Evolutionary conservation across 2,113 vertebrate species (phyloP), one percentile per base, ranked within the genome.

Genomic region (Neodontobutis hainanensis): DNA sequence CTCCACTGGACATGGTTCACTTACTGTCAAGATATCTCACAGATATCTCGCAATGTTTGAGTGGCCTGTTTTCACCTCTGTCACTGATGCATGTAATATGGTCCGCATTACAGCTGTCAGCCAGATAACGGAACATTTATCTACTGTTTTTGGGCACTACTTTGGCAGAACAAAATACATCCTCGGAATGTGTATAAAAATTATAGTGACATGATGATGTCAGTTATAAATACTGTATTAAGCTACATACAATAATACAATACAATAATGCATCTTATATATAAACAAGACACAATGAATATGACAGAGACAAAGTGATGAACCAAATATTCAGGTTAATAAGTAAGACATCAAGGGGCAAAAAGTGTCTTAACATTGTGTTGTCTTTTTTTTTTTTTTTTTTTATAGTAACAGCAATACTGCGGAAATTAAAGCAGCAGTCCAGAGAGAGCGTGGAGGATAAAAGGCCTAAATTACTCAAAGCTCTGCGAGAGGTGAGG

Each of bases 371-470:
- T 36, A 42, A 43, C 6, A 36, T 5, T 50, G 35, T 53, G 7
- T 43, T 11, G 32, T 38, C n/a, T n/a, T n/a, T n/a, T n/a, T n/a
- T n/a, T n/a, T n/a, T n/a, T n/a, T n/a, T n/a, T n/a, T n/a, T 77
- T 1, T 68, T 46, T 12, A 6, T 59, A 98, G 97, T 98, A 92
- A 97, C 95, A 77, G 95, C 97, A 68, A 93, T 98, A 77, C 92
- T 98, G 77, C 93, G 97, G 81, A 98, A 98, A 86, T 92, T 98
- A 60, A 98, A 98, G 78, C 97, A 98, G 92, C 97, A 98, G 6
- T 98, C 96, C 86, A 94, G 97, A 87, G 97, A 98, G 91, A 97
- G 94, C 67, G 97, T 98, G 88, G 95, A 97, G 92, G 96, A 98
- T 81, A 98, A 98, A 87, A 87, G 96, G 94, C 96, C 96, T 78